These are phyloP conservation scores for Philopotamus ludificatus DNA, from an alignment of 1,140 invertebrate species.

Conservation along the genomic window DNA sequence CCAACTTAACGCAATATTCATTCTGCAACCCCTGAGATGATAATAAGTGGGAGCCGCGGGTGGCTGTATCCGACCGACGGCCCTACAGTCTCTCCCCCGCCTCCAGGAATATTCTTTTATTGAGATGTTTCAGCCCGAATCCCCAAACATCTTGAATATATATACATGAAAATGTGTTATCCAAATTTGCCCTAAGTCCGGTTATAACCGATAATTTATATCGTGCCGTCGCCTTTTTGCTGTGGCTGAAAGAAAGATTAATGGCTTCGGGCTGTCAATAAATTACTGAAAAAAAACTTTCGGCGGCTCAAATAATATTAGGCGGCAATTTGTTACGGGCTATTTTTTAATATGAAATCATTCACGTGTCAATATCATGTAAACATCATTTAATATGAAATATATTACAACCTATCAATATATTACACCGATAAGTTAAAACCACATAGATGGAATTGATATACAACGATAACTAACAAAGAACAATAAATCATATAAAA, in stretches of 20 bases:
- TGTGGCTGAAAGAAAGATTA: not conserved
- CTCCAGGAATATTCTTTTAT: not conserved
- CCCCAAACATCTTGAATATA: not conserved
- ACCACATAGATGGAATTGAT: no score
- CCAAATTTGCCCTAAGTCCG: not conserved
- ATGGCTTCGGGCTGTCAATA: slow-evolving; percentile 1
- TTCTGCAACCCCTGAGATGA: slow-evolving; percentile 25
- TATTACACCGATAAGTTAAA: no score
- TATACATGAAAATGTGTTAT: slow-evolving; percentile 6
- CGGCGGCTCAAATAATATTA: not conserved
- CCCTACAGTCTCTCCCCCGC: not conserved
- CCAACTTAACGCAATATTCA: slow-evolving; percentile 31
- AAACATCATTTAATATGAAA: slow-evolving; percentile 7
- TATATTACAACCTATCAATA: no score
- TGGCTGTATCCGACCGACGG: slow-evolving; percentile 9
- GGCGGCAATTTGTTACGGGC: not conserved
- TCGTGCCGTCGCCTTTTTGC: not conserved
- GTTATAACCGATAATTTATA: slow-evolving; percentile 8
- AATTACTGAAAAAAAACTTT: not conserved
- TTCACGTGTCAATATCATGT: not conserved
- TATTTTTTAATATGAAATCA: not conserved
- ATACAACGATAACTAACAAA: no score
- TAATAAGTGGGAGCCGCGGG: slow-evolving; percentile 29
- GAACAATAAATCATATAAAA: no score
- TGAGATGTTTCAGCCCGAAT: not conserved